Evolutionary conservation across 2,113 vertebrate species (phyloP).

Genomic region (Myotis yumanensis): DNA sequence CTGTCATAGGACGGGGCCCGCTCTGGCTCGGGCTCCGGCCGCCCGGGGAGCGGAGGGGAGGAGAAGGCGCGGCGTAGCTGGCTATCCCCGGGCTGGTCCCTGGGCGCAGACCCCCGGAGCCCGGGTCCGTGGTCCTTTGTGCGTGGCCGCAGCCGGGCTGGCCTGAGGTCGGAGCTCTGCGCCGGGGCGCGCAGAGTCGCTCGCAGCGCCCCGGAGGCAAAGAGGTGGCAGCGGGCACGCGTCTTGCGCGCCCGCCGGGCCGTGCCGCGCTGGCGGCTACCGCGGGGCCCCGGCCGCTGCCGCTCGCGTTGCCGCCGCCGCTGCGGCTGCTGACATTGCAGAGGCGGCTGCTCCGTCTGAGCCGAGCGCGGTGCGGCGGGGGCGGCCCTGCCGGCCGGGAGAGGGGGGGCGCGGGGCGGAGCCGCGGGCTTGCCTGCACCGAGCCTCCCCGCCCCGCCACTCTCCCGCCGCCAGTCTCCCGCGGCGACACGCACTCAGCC

Average conservation of each 20-base stretch:
- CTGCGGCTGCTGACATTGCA: conserved; percentile 75
- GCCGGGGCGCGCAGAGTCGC: background rate
- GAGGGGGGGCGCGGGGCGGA: conserved; percentile 53
- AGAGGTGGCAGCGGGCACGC: conserved; percentile 16
- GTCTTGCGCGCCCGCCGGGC: conserved; percentile 30
- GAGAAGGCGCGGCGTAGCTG: background rate
- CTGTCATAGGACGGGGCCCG: conserved; percentile 38
- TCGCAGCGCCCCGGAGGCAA: conserved; percentile 19
- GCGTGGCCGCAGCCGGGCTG: conserved; percentile 46
- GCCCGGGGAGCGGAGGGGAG: background rate
- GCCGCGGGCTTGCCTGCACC: conserved; percentile 52
- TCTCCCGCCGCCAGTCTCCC: conserved; percentile 35
- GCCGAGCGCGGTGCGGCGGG: conserved; percentile 56
- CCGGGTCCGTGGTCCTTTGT: conserved; percentile 62
- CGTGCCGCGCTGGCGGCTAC: conserved; percentile 49
- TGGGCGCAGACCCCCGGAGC: background rate
- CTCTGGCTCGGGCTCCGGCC: background rate
- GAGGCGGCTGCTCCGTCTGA: conserved; percentile 67
- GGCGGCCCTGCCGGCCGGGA: conserved; percentile 44
- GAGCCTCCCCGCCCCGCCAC: conserved; percentile 46
- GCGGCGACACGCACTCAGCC: conserved; percentile 46
- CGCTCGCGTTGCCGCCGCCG: conserved; percentile 50
- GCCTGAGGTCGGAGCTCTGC: background rate
- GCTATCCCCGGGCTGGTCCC: background rate
- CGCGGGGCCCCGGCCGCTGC: conserved; percentile 54